Conservation (phyloP, 2,888 invertebrate genomes). For the Sympetrum striolatum region DNA sequence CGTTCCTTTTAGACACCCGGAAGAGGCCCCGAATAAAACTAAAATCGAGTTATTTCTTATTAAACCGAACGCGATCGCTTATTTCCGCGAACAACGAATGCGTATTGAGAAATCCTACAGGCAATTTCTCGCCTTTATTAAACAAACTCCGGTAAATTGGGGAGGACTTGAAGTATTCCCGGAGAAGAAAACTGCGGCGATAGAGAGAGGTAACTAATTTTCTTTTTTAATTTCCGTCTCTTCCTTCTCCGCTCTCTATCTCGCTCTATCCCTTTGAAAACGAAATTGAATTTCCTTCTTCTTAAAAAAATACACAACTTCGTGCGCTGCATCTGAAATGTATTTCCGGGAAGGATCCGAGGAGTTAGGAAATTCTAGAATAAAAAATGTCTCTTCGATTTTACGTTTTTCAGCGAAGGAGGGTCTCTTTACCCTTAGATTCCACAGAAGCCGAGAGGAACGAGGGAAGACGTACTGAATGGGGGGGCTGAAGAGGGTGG, state of each 20-base stretch:
- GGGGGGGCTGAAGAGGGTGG: background rate
- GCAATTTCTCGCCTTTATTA: background rate
- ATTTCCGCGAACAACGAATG: background rate
- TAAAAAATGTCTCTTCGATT: background rate
- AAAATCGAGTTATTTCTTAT: background rate
- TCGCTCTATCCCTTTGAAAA: background rate
- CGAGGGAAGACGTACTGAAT: background rate
- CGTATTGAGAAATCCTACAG: background rate
- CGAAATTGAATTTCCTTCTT: background rate
- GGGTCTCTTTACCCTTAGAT: background rate
- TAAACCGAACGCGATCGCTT: background rate
- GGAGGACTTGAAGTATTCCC: background rate
- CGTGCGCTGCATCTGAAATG: constrained; percentile 18
- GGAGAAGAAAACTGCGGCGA: background rate
- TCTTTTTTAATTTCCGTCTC: background rate
- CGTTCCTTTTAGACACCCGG: background rate
- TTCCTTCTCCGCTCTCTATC: background rate
- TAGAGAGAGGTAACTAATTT: background rate
- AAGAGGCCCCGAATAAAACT: background rate
- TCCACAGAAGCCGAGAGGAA: background rate
- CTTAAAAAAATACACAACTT: background rate
- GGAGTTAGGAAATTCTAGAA: background rate
- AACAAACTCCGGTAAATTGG: background rate
- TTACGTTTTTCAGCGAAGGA: background rate
- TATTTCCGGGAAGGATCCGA: background rate